Percentiles rank a stretch among this genome's conserved stretches.
Conservation (phyloP, 2,888 invertebrate species). For the Dryococelus australis region DNA sequence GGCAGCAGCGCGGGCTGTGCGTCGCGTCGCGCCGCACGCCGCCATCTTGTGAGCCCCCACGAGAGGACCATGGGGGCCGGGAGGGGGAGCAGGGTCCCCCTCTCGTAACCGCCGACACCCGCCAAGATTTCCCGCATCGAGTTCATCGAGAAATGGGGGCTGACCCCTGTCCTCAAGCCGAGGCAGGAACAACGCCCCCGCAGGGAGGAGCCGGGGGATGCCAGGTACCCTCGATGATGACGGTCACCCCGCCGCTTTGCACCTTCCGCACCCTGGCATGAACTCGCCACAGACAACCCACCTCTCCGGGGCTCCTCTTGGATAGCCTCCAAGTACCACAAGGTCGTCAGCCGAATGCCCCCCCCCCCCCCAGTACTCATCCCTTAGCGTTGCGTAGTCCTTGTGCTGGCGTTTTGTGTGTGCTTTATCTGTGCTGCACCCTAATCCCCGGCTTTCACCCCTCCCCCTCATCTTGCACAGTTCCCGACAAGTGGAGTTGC, state of each 20-base stretch:
- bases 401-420: neutral
- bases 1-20: constrained; percentile 35
- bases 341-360: neutral
- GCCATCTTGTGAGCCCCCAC: constrained; percentile 37
- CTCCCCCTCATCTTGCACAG: no score
- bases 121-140: constrained; percentile 97
- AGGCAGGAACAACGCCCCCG: constrained; percentile 90
- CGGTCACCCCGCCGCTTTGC: constrained; percentile 42
- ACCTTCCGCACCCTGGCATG: constrained; percentile 45
- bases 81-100: constrained; percentile 68
- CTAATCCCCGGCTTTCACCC: neutral
- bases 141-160: constrained; percentile 97
- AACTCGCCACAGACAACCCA: neutral
- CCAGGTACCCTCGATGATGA: constrained; percentile 65
- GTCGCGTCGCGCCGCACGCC: constrained; percentile 18
- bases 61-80: constrained; percentile 64
- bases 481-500: neutral
- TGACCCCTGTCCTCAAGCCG: constrained; percentile 97
- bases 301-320: neutral
- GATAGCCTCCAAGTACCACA: neutral
- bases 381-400: constrained; percentile 1
- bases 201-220: constrained; percentile 73
- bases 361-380: neutral
- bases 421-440: neutral
- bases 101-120: constrained; percentile 67